Evolutionary conservation across 2,113 vertebrate genomes (phyloP).

Genomic region (Campylorhamphus procurvoides): DNA sequence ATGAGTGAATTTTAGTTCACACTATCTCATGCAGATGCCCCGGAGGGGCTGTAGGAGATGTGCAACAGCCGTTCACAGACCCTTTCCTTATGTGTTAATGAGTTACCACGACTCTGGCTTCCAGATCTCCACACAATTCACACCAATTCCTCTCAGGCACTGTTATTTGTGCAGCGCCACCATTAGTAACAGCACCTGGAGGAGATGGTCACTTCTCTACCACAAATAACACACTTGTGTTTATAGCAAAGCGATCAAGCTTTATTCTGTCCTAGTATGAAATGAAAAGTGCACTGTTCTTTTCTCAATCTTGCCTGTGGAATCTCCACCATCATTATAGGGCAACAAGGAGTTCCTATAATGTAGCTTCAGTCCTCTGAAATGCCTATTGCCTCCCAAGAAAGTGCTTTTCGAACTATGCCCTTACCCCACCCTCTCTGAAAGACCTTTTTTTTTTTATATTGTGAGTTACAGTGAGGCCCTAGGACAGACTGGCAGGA

Average conservation of each 20-base stretch:
- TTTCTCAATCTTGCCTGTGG: not conserved
- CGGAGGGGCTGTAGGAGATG: not conserved
- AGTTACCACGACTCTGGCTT: not conserved
- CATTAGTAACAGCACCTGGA: not conserved
- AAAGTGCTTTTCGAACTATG: not conserved
- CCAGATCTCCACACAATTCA: not conserved
- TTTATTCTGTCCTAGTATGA: not conserved
- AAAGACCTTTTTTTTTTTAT: not conserved
- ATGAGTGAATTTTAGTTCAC: not conserved
- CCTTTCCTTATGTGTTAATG: not conserved
- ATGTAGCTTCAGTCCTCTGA: not conserved
- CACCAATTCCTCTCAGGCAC: not conserved
- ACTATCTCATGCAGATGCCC: not conserved
- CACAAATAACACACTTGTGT: not conserved
- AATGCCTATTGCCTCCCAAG: not conserved
- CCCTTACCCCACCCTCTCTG: accelerated
- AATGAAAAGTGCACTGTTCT: not conserved
- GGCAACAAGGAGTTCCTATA: not conserved
- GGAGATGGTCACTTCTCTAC: not conserved
- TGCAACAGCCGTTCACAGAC: not conserved
- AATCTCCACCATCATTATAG: not conserved
- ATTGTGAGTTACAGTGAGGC: not conserved
- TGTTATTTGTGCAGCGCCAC: not conserved
- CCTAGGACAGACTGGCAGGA: not conserved
- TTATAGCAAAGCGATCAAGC: not conserved